Conservation (phyloP, 2,888 invertebrate species). For the Ophion slaviceki region DNA sequence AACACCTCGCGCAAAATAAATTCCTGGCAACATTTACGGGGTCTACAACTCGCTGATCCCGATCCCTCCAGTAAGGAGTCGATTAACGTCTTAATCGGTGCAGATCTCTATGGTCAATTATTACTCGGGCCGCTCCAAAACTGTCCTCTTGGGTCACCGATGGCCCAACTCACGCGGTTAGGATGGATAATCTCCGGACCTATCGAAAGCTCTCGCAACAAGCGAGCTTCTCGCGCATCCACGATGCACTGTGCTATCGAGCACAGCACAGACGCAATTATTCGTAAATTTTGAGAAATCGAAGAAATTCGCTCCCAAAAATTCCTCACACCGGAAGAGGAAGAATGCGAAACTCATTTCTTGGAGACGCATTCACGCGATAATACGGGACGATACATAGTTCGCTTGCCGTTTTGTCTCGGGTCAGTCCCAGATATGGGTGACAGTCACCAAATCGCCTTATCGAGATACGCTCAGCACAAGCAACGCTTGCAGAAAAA, state of each 20-base stretch:
- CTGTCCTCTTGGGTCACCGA: conserved; percentile 17
- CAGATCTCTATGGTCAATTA: conserved; percentile 49
- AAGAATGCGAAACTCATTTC: conserved; percentile 70
- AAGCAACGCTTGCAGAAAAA: conserved; percentile 66
- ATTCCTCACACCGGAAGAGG: conserved; percentile 64
- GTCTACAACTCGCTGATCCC: neutral
- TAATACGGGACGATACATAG: conserved; percentile 69
- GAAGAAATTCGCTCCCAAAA: conserved; percentile 63
- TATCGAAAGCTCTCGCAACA: neutral
- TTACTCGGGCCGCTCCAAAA: conserved; percentile 15
- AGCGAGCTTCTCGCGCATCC: neutral
- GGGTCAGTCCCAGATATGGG: conserved; percentile 58
- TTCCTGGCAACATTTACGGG: neutral
- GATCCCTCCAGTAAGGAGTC: neutral
- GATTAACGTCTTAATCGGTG: conserved; percentile 58
- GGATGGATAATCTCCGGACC: conserved; percentile 63
- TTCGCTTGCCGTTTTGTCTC: conserved; percentile 70
- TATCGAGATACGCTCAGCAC: conserved; percentile 65
- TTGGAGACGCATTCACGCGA: conserved; percentile 58
- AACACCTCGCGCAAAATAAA: neutral
- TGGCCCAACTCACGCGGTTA: conserved; percentile 49
- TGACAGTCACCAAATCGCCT: conserved; percentile 65
- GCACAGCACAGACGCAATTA: neutral
- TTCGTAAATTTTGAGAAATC: conserved; percentile 68
- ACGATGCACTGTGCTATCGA: conserved; percentile 12